A percentile compares a stretch with the other conserved stretches of the same genome.
Evolutionary conservation across 2,888 invertebrate genomes (phyloP).

Genomic region (Iselma pallidipennis): DNA sequence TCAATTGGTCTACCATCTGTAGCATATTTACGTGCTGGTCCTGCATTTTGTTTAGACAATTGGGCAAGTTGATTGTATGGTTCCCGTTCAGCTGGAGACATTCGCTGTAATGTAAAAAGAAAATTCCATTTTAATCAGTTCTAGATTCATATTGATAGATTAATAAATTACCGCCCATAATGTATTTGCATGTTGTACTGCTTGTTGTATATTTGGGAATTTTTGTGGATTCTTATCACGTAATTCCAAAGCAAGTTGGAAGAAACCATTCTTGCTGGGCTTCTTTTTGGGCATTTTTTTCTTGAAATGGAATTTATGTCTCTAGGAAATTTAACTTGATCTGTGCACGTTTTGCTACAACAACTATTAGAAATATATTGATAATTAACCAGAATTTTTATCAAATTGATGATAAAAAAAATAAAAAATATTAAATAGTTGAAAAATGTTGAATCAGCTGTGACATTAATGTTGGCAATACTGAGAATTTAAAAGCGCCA

Average conservation of each 20-base stretch:
- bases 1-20: constrained; percentile 25
- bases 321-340: not conserved
- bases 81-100: constrained; percentile 1
- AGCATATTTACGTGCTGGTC: not conserved
- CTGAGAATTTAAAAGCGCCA: too few relatives aligned
- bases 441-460: too few relatives aligned
- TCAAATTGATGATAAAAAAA: too few relatives aligned
- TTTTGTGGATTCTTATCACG: constrained; percentile 26
- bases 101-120: not conserved
- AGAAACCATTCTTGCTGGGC: constrained; percentile 36
- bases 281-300: constrained; percentile 23
- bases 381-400: too few relatives aligned
- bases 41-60: not conserved
- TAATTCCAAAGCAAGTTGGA: constrained; percentile 36
- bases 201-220: constrained; percentile 27
- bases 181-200: constrained; percentile 8
- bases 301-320: constrained; percentile 30
- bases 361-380: too few relatives aligned
- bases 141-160: not conserved
- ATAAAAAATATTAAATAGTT: too few relatives aligned
- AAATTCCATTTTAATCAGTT: too few relatives aligned
- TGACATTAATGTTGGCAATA: too few relatives aligned
- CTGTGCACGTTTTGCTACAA: too few relatives aligned
- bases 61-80: constrained; percentile 10
- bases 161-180: constrained; percentile 17